phyloP scores from a whole-genome alignment of 1,140 invertebrate genomes.

The Lordiphosa collinella region DNA sequence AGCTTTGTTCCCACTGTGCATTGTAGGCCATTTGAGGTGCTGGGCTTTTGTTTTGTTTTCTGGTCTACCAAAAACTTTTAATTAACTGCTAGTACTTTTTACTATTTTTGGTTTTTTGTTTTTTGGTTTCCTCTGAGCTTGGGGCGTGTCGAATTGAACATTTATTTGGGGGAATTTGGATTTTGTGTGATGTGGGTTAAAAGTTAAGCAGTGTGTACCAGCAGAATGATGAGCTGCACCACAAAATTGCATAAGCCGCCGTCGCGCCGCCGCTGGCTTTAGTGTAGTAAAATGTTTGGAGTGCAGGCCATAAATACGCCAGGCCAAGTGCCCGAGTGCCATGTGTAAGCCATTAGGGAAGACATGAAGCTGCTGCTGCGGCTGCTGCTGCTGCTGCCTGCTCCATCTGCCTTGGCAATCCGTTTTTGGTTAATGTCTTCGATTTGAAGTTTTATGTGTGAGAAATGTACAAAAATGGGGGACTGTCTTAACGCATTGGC shows the following conservation, averaged over 20 bases:
- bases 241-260: conserved; percentile 49
- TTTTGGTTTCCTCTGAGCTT: conserved; percentile 18
- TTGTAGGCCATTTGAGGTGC: conserved; percentile 7
- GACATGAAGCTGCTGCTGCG: conserved; percentile 37
- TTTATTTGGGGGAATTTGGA: background rate
- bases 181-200: conserved; percentile 45
- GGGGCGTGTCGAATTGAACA: conserved; percentile 34
- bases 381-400: background rate
- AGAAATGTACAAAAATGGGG: conserved; percentile 45
- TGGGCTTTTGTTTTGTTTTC: conserved; percentile 5
- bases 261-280: conserved; percentile 10
- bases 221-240: conserved; percentile 33
- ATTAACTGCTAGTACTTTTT: conserved; percentile 40
- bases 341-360: conserved; percentile 63
- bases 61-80: conserved; percentile 41
- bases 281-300: conserved; percentile 37
- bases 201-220: conserved; percentile 39
- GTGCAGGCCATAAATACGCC: conserved; percentile 60
- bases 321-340: conserved; percentile 39
- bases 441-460: conserved; percentile 68
- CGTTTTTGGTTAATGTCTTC: conserved; percentile 63
- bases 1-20: too few species aligned
- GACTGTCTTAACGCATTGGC: conserved; percentile 51
- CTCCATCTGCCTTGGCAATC: conserved; percentile 36
- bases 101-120: conserved; percentile 1